Base-by-base conservation (phyloP, 2,888 invertebrate species). In the Creontiades dilutus region DNA sequence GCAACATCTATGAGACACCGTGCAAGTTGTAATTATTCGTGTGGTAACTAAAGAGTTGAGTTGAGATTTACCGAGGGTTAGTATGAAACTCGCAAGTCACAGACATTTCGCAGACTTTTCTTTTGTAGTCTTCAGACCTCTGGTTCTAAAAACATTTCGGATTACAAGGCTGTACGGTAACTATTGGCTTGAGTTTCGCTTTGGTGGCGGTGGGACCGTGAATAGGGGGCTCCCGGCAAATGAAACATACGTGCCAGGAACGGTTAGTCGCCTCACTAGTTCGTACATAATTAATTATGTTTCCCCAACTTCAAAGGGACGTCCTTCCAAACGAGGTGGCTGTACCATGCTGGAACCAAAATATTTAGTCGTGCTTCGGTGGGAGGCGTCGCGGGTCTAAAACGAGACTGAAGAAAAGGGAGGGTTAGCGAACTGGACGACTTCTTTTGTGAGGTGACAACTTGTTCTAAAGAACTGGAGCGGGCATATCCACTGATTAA, bases 221-320 rank as follows among this genome's bases (percentile, higher is more conserved):
- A 57, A n/a, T n/a, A n/a, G 16, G 57, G 76, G 4, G 9, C 0
- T 14, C 78, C 11, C 5, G 28, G 78, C 46, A 78, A 78, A 78
- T 37, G 78, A 47, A 37, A 47, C n/a, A 19, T 16, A 19, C 61
- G 85, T 61, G 85, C 85, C 85, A 85, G 47, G 4, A 85, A 85
- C 85, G 19, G 85, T 85, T 85, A 85, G 85, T 57, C 85, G 85
- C 85, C 85, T 85, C 85, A 85, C 85, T 85, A 85, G 85, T 61
- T 85, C 85, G 27, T 28, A 85, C 47, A 85, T 85, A 85, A 85
- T 85, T 85, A 85, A 85, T 85, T 85, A 85, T 85, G 61, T 85
- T 85, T 85, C 61, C 19, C 85, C 85, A 27, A 14, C 78, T 46
- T 78, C 78, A 78, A 78, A 78, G 78, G n/a, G 78, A 23, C 52